Evolutionary conservation across 1,140 invertebrate species (phyloP), one percentile per base, ranked within the genome.

Genomic region (Ruditapes philippinarum): DNA sequence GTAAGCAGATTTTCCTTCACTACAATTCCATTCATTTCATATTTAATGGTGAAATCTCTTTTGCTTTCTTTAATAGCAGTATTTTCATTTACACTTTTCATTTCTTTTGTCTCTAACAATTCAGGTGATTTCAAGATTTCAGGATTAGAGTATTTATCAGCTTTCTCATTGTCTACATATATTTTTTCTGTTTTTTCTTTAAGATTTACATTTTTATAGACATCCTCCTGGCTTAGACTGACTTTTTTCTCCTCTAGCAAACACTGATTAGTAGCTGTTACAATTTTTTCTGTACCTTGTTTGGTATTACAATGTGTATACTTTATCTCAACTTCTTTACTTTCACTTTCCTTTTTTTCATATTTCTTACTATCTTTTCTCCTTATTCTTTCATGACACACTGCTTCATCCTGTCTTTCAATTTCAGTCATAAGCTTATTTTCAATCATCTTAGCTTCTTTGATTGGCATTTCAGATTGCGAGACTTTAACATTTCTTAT

Each of bases 1-100:
- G 85, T 88, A 19, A 88, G 45, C 14, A 88, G 19, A 80, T 88
- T 88, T 70, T 88, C 85, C 31, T 88, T 79, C 12, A 88, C 49
- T 12, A 88, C 36, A 28, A 88, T 62, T 0, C 85, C 85, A 54
- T 88, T 88, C 25, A 88, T 62, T 49, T 88, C 85, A 88, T 88
- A 88, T 36, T 80, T 88, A 12, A 88, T 80, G 17, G 74, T 88
- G 38, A 80, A 68, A 28, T 74, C 73, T 42, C n/a, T 51, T 0
- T 42, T 65, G 57, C 79, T 81, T 65, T 81, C 79, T 17, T 65
- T 81, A 1, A 65, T 81, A 5, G 45, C 28, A 5, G 9, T 22
- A 7, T 7, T 54, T 36, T 51, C 42, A 42, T 83, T 25, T 28
- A 22, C 1, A 14, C 9, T 49, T 25, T 2, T 76, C 36, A 19